Percentiles rank a stretch among this genome's conserved stretches.
Conservation (phyloP, 2,888 invertebrate genomes). For the Vanessa cardui region DNA sequence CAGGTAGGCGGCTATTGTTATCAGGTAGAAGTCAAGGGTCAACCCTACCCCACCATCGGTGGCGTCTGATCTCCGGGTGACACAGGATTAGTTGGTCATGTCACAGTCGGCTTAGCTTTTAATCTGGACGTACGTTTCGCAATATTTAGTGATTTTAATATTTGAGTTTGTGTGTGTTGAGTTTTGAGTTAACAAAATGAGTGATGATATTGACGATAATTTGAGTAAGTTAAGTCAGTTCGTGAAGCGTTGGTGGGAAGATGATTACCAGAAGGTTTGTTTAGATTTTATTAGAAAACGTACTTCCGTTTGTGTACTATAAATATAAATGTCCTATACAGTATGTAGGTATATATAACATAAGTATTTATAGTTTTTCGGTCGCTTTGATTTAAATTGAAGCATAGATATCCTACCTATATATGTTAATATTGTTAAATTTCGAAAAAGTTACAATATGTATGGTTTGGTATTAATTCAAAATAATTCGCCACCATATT, state of each 20-base stretch:
- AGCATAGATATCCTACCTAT: too few relatives aligned
- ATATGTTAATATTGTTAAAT: too few relatives aligned
- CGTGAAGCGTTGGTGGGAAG: conserved; percentile 73
- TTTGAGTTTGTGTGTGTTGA: conserved; percentile 17
- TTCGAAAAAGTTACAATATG: too few relatives aligned
- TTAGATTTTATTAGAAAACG: neutral
- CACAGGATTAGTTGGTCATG: conserved; percentile 21
- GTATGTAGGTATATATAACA: too few relatives aligned
- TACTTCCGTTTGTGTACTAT: too few relatives aligned
- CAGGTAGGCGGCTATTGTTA: conserved; percentile 32
- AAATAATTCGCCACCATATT: too few relatives aligned
- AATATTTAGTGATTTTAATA: neutral
- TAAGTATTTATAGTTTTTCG: too few relatives aligned
- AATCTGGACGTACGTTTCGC: conserved; percentile 26
- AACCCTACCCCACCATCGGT: conserved; percentile 35
- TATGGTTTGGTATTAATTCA: too few relatives aligned
- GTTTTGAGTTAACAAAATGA: conserved; percentile 43
- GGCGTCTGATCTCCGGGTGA: conserved; percentile 20
- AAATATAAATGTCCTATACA: too few relatives aligned
- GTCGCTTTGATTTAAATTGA: too few relatives aligned
- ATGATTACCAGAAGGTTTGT: conserved; percentile 57
- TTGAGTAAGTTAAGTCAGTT: conserved; percentile 62
- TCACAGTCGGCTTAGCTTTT: conserved; percentile 34
- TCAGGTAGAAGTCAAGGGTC: conserved; percentile 42
- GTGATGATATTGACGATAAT: conserved; percentile 54